Base-by-base conservation (phyloP, 1,140 invertebrate genomes). In the Drosophila yakuba region DNA sequence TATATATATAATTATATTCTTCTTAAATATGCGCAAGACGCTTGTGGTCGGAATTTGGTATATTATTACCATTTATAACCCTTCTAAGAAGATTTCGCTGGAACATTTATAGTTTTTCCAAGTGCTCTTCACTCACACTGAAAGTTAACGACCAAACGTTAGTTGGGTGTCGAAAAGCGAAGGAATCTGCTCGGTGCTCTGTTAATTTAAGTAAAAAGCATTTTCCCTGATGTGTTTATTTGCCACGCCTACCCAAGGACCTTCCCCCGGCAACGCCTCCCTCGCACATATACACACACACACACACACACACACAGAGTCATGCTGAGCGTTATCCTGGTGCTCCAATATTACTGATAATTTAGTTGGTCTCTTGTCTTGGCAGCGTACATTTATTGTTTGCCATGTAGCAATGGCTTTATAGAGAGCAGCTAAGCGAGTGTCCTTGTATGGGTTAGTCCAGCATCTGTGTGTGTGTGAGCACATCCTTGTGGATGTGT, bases 171-270 rank as follows among this genome's bases (percentile, higher is more conserved):
- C 64, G 52, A 62, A 78, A 88, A 64, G 52, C 76, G 59, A 74
- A 55, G 76, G 72, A 83, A 78, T 77, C 85, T 90, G 84, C 77
- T 89, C 39, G 44, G 48, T 68, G 64, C 61, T 78, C 41, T 89
- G 80, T 89, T 89, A 89, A 89, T 89, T 89, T 89, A 80, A 89
- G 84, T 89, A 84, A 89, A 89, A 84, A 89, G 84, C 84, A 89
- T 84, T 89, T 89, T 74, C 80, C 77, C 69, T 89, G 84, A 89
- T 89, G 84, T 89, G 84, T 89, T 89, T 89, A 89, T 89, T 89
- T 89, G 84, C 85, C 85, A 89, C 83, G 78, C 82, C 82, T 54
- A 60, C 41, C 73, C 8, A 41, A 58, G 23, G n/a, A 15, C 36
- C 62, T 32, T n/a, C 43, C 35, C n/a, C 47, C 20, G 0, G 28